These are phyloP conservation scores for Ypsolopha scabrella DNA, from an alignment of 2,888 invertebrate species.

Conservation along the genomic window DNA sequence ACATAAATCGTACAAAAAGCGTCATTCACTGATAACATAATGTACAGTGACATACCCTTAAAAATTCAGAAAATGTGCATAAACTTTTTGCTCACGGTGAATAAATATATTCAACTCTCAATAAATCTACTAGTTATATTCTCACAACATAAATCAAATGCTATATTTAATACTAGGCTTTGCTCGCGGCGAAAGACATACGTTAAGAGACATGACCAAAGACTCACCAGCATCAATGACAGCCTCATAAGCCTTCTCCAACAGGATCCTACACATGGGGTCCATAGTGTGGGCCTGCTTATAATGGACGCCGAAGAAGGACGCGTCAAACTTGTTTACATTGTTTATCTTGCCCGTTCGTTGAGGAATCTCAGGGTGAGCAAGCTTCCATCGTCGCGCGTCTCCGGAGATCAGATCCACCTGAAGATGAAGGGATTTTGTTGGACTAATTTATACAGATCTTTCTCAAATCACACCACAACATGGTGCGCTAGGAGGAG, in stretches of 20 bases:
- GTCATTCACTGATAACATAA: too few relatives aligned
- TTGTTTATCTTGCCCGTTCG: conserved; percentile 79
- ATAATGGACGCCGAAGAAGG: conserved; percentile 81
- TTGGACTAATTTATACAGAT: background rate
- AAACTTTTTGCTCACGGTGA: too few relatives aligned
- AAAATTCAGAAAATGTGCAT: too few relatives aligned
- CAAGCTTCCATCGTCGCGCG: conserved; percentile 79
- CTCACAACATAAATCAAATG: too few relatives aligned
- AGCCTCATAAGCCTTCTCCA: conserved; percentile 84
- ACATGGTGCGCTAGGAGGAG: background rate
- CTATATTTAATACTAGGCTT: too few relatives aligned
- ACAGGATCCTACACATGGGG: conserved; percentile 81
- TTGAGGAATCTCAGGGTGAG: conserved; percentile 80
- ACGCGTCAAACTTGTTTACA: conserved; percentile 80
- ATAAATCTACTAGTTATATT: too few relatives aligned
- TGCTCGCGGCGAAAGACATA: too few relatives aligned
- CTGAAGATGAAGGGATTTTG: conserved; percentile 27
- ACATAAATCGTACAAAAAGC: too few relatives aligned
- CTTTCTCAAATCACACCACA: background rate
- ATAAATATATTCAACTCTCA: too few relatives aligned
- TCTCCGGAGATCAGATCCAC: conserved; percentile 88
- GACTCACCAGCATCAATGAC: conserved; percentile 77
- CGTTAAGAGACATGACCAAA: too few relatives aligned
- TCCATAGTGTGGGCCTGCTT: conserved; percentile 83
- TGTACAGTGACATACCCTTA: too few relatives aligned